Conservation (phyloP, 2,113 vertebrate species). For the Mohoua ochrocephala region DNA sequence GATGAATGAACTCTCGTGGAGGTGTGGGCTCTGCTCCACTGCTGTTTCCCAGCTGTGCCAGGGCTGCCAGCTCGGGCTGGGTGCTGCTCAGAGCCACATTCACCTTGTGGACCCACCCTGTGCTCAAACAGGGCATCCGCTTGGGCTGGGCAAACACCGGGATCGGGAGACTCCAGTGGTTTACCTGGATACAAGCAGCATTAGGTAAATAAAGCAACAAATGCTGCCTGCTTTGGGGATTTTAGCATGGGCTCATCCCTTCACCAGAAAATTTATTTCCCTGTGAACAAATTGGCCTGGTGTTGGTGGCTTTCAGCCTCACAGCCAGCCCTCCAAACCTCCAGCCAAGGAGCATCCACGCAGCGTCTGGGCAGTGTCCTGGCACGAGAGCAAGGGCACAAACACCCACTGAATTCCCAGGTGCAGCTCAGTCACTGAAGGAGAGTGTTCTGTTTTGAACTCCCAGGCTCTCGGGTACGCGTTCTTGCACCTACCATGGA, state of each 20-base stretch:
- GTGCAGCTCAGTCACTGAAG: neutral
- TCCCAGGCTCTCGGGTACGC: neutral
- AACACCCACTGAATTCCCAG: neutral
- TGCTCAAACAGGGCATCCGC: neutral
- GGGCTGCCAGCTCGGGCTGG: neutral
- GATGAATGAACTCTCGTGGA: neutral
- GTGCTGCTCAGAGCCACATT: neutral
- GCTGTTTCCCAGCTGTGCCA: neutral
- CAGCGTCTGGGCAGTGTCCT: neutral
- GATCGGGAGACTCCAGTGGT: accelerated
- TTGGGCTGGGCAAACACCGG: neutral
- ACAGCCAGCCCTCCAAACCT: neutral
- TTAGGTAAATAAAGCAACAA: neutral
- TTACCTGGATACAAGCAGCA: neutral
- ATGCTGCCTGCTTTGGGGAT: neutral
- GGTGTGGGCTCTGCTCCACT: neutral
- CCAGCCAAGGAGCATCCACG: neutral
- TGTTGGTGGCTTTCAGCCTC: neutral
- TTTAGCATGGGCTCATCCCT: neutral
- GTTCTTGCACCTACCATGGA: accelerated
- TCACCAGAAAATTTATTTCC: neutral
- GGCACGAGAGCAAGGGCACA: neutral
- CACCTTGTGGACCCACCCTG: neutral
- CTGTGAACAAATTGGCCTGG: neutral
- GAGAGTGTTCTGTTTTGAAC: neutral